Base-by-base conservation (phyloP, 2,888 invertebrate genomes). In the Chalcis sispes region DNA sequence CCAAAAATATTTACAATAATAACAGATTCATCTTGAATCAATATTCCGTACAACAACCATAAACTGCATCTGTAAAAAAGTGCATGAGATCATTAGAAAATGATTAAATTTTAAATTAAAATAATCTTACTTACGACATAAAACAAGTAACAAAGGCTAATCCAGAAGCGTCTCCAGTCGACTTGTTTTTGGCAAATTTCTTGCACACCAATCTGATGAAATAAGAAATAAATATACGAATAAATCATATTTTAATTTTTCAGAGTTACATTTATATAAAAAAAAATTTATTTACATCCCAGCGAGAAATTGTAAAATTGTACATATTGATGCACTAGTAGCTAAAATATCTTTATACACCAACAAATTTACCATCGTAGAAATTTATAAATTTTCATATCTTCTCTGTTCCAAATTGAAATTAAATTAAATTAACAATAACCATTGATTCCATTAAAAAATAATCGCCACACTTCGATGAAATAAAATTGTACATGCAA, bases 261-360 rank as follows among this genome's bases (percentile, higher is more conserved):
- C 0, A 40, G 40, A n/a, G 3, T 54, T 46, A 69, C n/a, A 10
- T 52, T n/a, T 15, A 8, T 23, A 10, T 27, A 20, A 29, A 50
- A 48, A 13, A 56, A 10, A 46, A 25, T 59, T 59, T 56, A 92
- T 94, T 93, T 92, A 96, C 96, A 92, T 91, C 90, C 96, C 96
- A 76, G 96, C 94, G 81, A 96, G 90, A 91, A 95, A 96, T 86
- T 96, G 95, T 77, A 95, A 89, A 81, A 96, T 92, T 18, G 96
- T 96, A 79, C 94, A 93, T 77, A 93, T 89, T 59, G 95, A 94
- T 46, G 96, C 96, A 54, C 92, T 89, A 2, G 89, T 85, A 8
- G 91, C 91, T 64, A 92, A 84, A 69, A 78, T 66, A 58, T 78
- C 75, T 72, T 73, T 78, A 27, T 70, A 59, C 10, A 42, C 36